Percentiles rank a stretch among this genome's conserved stretches.
These are phyloP conservation scores for Bactericera cockerelli DNA, from an alignment of 1,140 invertebrate genomes.

Conservation along the genomic window DNA sequence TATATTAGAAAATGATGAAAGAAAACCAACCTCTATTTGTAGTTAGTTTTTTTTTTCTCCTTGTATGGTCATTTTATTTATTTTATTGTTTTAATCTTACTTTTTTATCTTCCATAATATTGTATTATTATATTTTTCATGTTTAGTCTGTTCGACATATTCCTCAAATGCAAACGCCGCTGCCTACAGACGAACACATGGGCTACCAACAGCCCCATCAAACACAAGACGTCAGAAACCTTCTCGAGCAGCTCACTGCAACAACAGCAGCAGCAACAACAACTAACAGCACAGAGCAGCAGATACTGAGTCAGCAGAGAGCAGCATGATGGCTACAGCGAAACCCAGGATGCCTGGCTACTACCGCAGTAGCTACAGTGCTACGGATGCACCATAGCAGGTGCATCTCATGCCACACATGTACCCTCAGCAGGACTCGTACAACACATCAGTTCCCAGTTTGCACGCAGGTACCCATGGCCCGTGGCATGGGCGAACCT, in stretches of 20 bases:
- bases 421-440: conserved; percentile 26
- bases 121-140: no score
- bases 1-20: no score
- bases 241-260: no score
- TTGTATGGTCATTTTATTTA: no score
- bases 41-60: no score
- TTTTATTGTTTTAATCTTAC: no score
- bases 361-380: conserved; percentile 21
- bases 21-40: no score
- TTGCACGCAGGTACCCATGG: conserved; percentile 19
- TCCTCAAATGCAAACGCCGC: conserved; percentile 33
- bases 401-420: conserved; percentile 13
- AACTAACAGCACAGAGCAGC: no score
- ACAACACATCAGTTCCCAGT: conserved; percentile 23
- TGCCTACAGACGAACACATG: conserved; percentile 37
- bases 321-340: conserved; percentile 11
- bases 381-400: conserved; percentile 17
- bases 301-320: conserved; percentile 47
- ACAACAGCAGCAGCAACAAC: conserved; percentile 30
- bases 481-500: conserved; percentile 15
- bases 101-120: no score
- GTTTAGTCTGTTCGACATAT: conserved; percentile 40
- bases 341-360: conserved; percentile 29
- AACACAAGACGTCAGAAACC: conserved; percentile 18
- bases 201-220: conserved; percentile 28